Evolutionary conservation across 2,113 vertebrate genomes (phyloP), one percentile per base, ranked within the genome.

Genomic region (Oncorhynchus clarkii): DNA sequence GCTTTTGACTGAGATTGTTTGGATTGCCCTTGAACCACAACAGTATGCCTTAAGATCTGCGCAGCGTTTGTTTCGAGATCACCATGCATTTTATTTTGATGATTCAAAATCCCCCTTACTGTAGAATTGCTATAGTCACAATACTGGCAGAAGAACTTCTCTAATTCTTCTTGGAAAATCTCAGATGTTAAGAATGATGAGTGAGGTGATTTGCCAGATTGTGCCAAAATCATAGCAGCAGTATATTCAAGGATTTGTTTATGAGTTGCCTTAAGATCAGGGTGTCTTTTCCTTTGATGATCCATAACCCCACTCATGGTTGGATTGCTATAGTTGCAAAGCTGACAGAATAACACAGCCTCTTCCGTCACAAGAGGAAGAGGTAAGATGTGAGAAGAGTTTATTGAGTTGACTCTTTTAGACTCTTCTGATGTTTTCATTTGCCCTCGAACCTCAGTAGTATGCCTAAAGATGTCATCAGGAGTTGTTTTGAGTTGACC

Each of bases 201-300:
- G 6, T 62, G 22, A 9, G 59, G 59, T 62, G 59, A 66, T 65
- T 80, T 84, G 57, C 74, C 2, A 1, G 89, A 80, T 70, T 84
- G 18, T 2, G 54, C 70, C 18, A 12, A 72, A 8, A 89, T 16
- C 65, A 24, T 12, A 9, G 70, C n/a, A 12, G 70, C 22, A 8
- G 88, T 87, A 26, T 92, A 59, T 14, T 67, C 5, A 0, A 84
- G 2, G 45, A 92, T 26, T 1, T 0, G 0, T 0, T 73, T 16
- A 0, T 1, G 48, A 26, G 0, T 71, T 22, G 20, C 3, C 0
- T 57, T 20, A 14, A 62, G 4, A 1, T 5, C 2, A 1, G 2
- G 18, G 67, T 91, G 87, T 8, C 11, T 2, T 45, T n/a, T 57
- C 18, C 0, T 3, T 67, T 92, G 90, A 83, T 92, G 90, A 72